These are phyloP conservation scores for Aspiorhynchus laticeps DNA, from an alignment of 2,113 vertebrate species.

Conservation along the genomic window DNA sequence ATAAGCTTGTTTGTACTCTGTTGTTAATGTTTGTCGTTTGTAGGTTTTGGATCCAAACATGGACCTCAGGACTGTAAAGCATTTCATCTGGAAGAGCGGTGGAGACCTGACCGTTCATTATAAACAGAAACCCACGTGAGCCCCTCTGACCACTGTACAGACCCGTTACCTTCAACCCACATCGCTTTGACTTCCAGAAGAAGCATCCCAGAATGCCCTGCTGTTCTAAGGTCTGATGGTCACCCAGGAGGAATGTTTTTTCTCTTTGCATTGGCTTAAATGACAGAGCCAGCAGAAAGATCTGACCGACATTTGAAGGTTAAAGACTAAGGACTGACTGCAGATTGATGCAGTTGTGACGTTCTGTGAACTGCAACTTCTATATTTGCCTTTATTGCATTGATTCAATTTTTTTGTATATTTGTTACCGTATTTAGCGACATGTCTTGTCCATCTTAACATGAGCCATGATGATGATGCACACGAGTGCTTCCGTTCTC, in stretches of 20 bases:
- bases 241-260: background rate
- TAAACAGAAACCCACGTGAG: constrained; percentile 89
- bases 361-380: background rate
- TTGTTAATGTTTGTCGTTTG: constrained; percentile 42
- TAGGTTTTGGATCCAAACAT: constrained; percentile 98
- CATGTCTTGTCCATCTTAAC: background rate
- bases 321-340: constrained; percentile 9
- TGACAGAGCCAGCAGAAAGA: background rate
- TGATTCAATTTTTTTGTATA: background rate
- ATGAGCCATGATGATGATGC: background rate
- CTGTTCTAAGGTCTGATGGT: background rate
- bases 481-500: constrained; percentile 1
- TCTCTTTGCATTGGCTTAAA: background rate
- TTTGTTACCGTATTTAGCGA: background rate
- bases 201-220: constrained; percentile 58
- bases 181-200: constrained; percentile 48
- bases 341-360: background rate
- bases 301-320: background rate
- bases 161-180: constrained; percentile 11
- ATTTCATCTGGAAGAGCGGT: constrained; percentile 98
- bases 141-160: constrained; percentile 61
- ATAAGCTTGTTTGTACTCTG: background rate
- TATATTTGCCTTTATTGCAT: background rate
- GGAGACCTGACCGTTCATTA: constrained; percentile 98
- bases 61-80: constrained; percentile 93